Percentiles rank a stretch among this genome's conserved stretches.
Conservation (phyloP, 1,140 invertebrate species). For the Halictus rubicundus region DNA sequence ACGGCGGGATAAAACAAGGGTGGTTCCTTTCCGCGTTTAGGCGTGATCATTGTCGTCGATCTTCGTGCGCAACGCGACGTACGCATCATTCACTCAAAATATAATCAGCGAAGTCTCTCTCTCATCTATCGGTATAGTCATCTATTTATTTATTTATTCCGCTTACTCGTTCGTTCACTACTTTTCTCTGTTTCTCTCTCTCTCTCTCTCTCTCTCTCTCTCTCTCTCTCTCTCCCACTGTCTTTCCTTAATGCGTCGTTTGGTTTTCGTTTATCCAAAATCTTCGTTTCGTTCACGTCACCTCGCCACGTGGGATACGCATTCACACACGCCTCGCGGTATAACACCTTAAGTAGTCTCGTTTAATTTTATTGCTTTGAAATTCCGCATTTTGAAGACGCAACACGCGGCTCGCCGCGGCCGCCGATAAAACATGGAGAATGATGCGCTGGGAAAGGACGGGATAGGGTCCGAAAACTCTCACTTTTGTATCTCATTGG, state of each 20-base stretch:
- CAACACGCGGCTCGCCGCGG: slow-evolving; percentile 50
- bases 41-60: slow-evolving; percentile 20
- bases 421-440: slow-evolving; percentile 68
- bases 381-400: slow-evolving; percentile 78
- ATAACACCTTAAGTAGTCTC: slow-evolving; percentile 63
- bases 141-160: not conserved
- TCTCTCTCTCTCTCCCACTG: not conserved
- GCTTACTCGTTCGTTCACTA: not conserved
- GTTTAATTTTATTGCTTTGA: slow-evolving; percentile 78
- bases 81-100: slow-evolving; percentile 38
- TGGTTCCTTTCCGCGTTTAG: slow-evolving; percentile 33
- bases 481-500: not conserved
- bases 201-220: no score
- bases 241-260: not conserved
- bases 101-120: slow-evolving; percentile 30
- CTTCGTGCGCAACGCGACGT: slow-evolving; percentile 24
- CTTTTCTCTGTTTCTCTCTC: not conserved
- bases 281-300: slow-evolving; percentile 4
- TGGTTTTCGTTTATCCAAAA: slow-evolving; percentile 40
- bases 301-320: slow-evolving; percentile 1
- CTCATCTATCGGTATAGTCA: not conserved
- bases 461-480: slow-evolving; percentile 20
- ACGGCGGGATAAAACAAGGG: not conserved
- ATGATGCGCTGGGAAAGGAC: slow-evolving; percentile 37
- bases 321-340: slow-evolving; percentile 61